Evolutionary conservation across 2,888 invertebrate genomes (phyloP).

Genomic region (Xylota segnis): DNA sequence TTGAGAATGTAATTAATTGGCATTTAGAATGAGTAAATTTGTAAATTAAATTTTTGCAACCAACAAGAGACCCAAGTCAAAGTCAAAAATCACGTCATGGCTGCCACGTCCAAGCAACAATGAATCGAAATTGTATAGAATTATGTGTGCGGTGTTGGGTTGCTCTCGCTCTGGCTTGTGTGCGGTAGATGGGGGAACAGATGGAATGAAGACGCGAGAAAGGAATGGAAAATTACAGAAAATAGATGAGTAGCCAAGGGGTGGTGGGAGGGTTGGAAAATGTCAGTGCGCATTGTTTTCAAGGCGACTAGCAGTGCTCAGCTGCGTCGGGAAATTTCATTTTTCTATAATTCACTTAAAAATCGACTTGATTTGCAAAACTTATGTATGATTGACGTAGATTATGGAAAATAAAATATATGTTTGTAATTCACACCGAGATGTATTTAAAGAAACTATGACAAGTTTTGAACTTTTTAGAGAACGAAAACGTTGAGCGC

Average conservation of each 20-base stretch:
- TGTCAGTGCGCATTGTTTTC: constrained; percentile 77
- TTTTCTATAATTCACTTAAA: no score
- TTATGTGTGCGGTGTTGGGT: constrained; percentile 47
- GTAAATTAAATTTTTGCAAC: constrained; percentile 75
- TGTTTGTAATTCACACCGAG: no score
- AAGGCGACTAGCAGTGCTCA: constrained; percentile 68
- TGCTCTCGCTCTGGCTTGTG: constrained; percentile 51
- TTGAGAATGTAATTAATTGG: constrained; percentile 75
- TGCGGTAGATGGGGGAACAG: constrained; percentile 17
- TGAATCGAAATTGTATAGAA: constrained; percentile 81
- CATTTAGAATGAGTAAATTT: constrained; percentile 75
- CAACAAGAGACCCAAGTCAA: constrained; percentile 79
- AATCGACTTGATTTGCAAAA: no score
- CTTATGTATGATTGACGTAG: no score
- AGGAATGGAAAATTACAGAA: constrained; percentile 55
- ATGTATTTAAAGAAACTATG: no score
- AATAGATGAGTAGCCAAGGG: constrained; percentile 9
- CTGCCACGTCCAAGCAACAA: constrained; percentile 85
- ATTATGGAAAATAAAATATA: no score
- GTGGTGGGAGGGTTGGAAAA: constrained; percentile 49
- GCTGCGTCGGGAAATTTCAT: constrained; percentile 18
- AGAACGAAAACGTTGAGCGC: no score
- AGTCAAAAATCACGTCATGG: constrained; percentile 84
- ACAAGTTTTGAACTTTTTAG: no score
- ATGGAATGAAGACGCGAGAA: constrained; percentile 49